These are phyloP conservation scores for Oreochromis aureus DNA, from an alignment of 2,113 vertebrate species.

Conservation along the genomic window DNA sequence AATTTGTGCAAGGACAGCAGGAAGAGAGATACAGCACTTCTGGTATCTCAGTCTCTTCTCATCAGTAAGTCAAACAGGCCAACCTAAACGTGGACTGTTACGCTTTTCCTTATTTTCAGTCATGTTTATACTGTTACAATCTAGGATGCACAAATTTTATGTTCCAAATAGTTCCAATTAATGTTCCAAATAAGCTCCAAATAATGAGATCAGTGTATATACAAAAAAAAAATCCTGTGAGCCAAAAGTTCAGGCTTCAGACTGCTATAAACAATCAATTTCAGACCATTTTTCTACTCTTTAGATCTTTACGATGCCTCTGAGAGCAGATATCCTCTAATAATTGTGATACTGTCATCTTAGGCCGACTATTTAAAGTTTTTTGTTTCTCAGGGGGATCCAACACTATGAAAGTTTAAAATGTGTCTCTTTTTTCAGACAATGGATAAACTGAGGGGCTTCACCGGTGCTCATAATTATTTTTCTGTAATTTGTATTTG, in stretches of 20 bases:
- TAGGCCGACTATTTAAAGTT: not conserved
- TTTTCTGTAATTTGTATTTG: not conserved
- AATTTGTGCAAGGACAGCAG: not conserved
- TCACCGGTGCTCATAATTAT: not conserved
- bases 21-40: not conserved
- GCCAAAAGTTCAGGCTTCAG: not conserved
- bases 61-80: not conserved
- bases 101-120: not conserved
- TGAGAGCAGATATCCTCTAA: not conserved
- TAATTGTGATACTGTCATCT: not conserved
- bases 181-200: not conserved
- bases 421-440: not conserved
- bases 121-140: not conserved
- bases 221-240: not conserved
- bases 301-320: not conserved
- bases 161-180: not conserved
- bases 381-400: fast-evolving
- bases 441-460: not conserved
- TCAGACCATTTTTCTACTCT: not conserved
- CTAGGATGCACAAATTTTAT: not conserved
- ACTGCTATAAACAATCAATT: not conserved
- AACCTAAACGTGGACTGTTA: not conserved
- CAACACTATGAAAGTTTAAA: not conserved
- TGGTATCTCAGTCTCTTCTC: not conserved
- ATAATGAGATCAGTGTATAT: not conserved